Evolutionary conservation across 1,140 invertebrate genomes (phyloP), one percentile per base, ranked within the genome.

Genomic region (Euglossa dilemma): DNA sequence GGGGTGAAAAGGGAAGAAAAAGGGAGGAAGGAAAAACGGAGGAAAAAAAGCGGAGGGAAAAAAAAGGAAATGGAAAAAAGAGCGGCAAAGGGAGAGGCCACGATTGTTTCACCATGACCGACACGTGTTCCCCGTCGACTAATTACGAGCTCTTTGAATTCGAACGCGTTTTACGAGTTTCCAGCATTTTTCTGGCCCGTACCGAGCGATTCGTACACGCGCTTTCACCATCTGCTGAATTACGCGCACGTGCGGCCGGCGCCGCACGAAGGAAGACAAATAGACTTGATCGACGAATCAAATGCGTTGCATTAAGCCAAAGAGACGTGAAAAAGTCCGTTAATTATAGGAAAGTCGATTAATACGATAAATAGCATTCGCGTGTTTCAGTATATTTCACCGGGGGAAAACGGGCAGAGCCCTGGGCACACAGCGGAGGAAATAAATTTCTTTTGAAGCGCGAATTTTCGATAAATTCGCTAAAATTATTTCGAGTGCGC

Each of bases 141-240:
- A 87, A 87, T 87, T 87, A 84, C 85, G 20, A 70, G 57, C 77
- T 73, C 71, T 87, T 87, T 80, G 72, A 87, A 84, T 84, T 80
- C 67, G 82, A 73, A 87, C 77, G 64, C 76, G 67, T 82, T 87
- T 87, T 70, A 72, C 72, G 61, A 84, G 66, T 63, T 83, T 52
- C 67, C 47, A 69, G n/a, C 63, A 83, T 78, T 87, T 87, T 87
- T 77, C 73, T 52, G 71, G 28, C 54, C 85, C 47, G 70, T n/a
- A 57, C 18, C 64, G 11, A 16, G 7, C 36, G 64, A 73, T 59
- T 73, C 74, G 74, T 57, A 61, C n/a, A 73, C 63, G 67, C 43
- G 61, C 47, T 50, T 79, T 80, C 76, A 61, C 56, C 75, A 28
- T 7, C 14, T 16, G 25, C 47, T 57, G 75, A 87, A 87, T 87